A percentile compares a stretch with the other conserved stretches of the same genome.
Evolutionary conservation across 2,888 invertebrate species (phyloP).

Genomic region (Pandemis heparana): DNA sequence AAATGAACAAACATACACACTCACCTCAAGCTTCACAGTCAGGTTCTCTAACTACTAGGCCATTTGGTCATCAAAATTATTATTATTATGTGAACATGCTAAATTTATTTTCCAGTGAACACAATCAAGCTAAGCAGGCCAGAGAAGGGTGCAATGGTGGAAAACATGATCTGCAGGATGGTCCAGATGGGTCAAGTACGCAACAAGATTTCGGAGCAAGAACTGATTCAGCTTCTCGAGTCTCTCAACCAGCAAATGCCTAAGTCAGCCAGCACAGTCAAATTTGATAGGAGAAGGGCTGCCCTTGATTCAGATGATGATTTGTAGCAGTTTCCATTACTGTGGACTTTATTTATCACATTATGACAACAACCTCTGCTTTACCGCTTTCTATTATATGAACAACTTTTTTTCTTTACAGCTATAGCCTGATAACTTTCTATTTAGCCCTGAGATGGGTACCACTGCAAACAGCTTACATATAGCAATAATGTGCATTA

Average conservation of each 20-base stretch:
- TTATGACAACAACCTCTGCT: conserved; percentile 13
- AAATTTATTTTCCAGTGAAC: conserved; percentile 89
- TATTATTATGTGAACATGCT: too few species aligned
- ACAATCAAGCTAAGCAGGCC: conserved; percentile 97
- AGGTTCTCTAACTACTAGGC: too few species aligned
- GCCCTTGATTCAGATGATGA: conserved; percentile 94
- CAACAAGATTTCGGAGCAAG: conserved; percentile 93
- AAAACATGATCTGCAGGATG: conserved; percentile 97
- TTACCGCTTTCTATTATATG: conserved; percentile 12
- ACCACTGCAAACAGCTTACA: too few species aligned
- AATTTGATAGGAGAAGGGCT: conserved; percentile 95
- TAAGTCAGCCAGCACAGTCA: conserved; percentile 91
- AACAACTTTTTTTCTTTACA: conserved; percentile 12
- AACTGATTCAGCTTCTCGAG: conserved; percentile 94
- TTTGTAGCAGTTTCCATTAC: conserved; percentile 57
- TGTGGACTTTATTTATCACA: conserved; percentile 10
- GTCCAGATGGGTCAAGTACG: conserved; percentile 95
- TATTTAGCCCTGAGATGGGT: too few species aligned
- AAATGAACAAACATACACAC: too few species aligned
- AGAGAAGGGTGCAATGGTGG: conserved; percentile 97
- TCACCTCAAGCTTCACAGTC: too few species aligned
- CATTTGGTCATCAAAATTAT: too few species aligned
- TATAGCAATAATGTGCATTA: too few species aligned
- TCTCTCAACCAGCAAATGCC: conserved; percentile 94
- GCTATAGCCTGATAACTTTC: too few species aligned